Base-by-base conservation (phyloP, 1,140 invertebrate species). In the Dicyema japonicum region DNA sequence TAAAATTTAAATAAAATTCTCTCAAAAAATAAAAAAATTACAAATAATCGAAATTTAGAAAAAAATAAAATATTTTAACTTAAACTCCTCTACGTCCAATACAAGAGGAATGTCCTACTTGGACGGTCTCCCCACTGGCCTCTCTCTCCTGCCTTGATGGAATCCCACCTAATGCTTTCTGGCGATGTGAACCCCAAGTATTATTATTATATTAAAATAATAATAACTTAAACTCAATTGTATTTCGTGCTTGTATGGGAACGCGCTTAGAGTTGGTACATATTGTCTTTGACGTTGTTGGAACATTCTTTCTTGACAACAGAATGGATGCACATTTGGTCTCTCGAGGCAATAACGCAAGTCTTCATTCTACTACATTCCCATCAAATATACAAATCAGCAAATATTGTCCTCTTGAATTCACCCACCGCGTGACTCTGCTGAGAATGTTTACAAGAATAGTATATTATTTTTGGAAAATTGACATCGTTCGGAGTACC, bases 311-410 rank as follows among this genome's bases (percentile, higher is more conserved):
- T 66, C 22, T 63, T 63, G 1, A 97, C 69, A 43, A 78, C 67
- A n/a, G 72, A 68, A 56, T 94, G 67, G 33, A 92, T 70, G 47
- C 85, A 97, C 39, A 94, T 54, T 41, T 90, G 59, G 42, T 92
- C 82, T 41, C 85, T 59, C 0, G 80, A 90, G 1, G 76, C 85
- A 8, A 94, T 47, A 2, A 88, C n/a, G n/a, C n/a, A n/a, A n/a
- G n/a, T n/a, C n/a, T n/a, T n/a, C n/a, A n/a, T n/a, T n/a, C n/a
- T 28, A 6, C 16, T 14, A 18, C 13, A 12, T 18, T 28, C 21
- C 3, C 26, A 8, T 4, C 18, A n/a, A 30, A n/a, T 12, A 24
- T 25, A 26, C 5, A 3, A 27, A 24, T 22, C n/a, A 27, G 6
- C n/a, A 5, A 6, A 59, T 11, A 39, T 38, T 12, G 57, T 58